Conservation (phyloP, 2,113 vertebrate genomes). For the Nycticorax nycticorax region DNA sequence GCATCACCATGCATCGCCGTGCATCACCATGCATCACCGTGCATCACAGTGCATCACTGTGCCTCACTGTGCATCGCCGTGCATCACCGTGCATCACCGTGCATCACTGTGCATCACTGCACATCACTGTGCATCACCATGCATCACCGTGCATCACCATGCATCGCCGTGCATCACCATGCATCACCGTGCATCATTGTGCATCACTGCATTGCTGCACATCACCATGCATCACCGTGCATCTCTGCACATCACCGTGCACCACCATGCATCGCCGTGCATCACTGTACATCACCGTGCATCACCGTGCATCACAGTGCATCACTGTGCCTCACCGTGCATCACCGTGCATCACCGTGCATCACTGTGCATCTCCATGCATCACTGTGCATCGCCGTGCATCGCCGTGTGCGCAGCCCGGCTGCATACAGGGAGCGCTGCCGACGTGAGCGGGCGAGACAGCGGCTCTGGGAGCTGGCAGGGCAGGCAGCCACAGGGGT, state of each 20-base stretch:
- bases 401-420: neutral
- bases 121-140: fast-evolving
- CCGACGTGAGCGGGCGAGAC: fast-evolving
- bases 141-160: neutral
- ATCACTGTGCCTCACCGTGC: neutral
- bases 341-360: fast-evolving
- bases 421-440: fast-evolving
- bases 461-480: neutral
- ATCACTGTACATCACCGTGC: fast-evolving
- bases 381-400: fast-evolving
- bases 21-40: fast-evolving
- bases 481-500: neutral
- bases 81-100: fast-evolving
- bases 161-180: fast-evolving
- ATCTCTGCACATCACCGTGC: fast-evolving
- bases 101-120: fast-evolving
- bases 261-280: fast-evolving
- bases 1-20: fast-evolving
- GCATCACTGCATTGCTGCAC: no score
- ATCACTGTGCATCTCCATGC: fast-evolving
- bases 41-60: neutral
- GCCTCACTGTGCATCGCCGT: neutral
- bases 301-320: neutral
- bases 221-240: neutral
- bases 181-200: neutral